Evolutionary conservation across 2,888 invertebrate genomes (phyloP), one percentile per base, ranked within the genome.

Genomic region (Ditula angustiorana): DNA sequence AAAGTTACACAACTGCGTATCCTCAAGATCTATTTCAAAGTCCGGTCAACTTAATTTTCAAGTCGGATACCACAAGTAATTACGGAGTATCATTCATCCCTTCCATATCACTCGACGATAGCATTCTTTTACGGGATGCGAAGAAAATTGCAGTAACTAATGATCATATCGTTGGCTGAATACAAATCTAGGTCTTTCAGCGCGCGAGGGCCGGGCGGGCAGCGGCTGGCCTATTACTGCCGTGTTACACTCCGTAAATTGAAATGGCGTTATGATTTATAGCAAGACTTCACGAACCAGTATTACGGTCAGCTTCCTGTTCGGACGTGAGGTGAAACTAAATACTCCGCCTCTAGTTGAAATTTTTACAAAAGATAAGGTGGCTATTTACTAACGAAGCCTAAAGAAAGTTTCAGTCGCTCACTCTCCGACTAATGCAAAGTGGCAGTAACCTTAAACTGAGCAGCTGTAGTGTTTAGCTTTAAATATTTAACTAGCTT

Each of bases 131-230:
- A 82, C 79, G 81, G 81, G 82, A 89, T 89, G 84, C 81, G 84
- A 88, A 85, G 88, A 89, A 92, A 90, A 91, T 90, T 90, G 88
- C 87, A 82, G 86, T 84, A 86, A 88, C 89, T 90, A 91, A 91
- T 90, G 90, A 89, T 86, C 79, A 84, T 88, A 88, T 88, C 91
- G 88, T 79, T 82, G 78, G 85, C 85, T 86, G 92, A 92, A 92
- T 92, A 91, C 87, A 85, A 89, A 92, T 90, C 87, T 80, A 84
- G 84, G 85, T 85, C 87, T 91, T 91, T 87, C 88, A 88, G 85
- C 82, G 73, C 73, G 76, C 75, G 77, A 78, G 72, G 76, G 75
- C 76, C 77, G 70, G 78, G 82, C 23, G 23, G 78, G 78, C 79
- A 79, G 81, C 78, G 80, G 77, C 79, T 82, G 84, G 85, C 85